Percentiles rank a stretch among this genome's conserved stretches.
Evolutionary conservation across 2,113 vertebrate species (phyloP).

Genomic region (Pithys albifrons): DNA sequence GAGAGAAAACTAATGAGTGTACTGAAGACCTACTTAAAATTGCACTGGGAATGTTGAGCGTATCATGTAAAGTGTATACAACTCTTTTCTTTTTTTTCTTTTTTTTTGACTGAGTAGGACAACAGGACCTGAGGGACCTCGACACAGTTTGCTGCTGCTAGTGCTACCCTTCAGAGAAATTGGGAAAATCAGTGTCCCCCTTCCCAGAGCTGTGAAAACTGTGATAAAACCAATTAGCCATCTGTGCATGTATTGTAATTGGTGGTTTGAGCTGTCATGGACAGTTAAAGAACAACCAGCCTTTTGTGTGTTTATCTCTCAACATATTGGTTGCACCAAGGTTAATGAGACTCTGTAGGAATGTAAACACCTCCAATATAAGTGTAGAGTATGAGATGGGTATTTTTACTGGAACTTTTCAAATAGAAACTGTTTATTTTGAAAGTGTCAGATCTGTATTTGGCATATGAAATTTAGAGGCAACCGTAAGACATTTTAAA

Average conservation of each 20-base stretch:
- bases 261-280: background rate
- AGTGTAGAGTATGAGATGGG: background rate
- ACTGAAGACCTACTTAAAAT: background rate
- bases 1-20: background rate
- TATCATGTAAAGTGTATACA: background rate
- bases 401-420: background rate
- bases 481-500: background rate
- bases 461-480: background rate
- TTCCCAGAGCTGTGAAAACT: background rate
- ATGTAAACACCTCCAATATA: background rate
- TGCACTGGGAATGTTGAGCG: background rate
- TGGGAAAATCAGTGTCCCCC: background rate
- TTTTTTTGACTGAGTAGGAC: background rate
- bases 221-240: constrained; percentile 46
- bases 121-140: rapidly evolving
- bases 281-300: constrained; percentile 9
- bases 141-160: background rate
- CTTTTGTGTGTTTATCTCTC: background rate
- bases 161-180: background rate
- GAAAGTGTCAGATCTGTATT: background rate
- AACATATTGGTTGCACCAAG: background rate
- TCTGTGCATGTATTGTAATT: constrained; percentile 31
- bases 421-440: constrained; percentile 4
- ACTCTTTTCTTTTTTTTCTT: background rate
- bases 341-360: constrained; percentile 8